Percentiles rank a stretch among this genome's conserved stretches.
Conservation (phyloP, 2,888 invertebrate species). For the Luffia ferchaultella region DNA sequence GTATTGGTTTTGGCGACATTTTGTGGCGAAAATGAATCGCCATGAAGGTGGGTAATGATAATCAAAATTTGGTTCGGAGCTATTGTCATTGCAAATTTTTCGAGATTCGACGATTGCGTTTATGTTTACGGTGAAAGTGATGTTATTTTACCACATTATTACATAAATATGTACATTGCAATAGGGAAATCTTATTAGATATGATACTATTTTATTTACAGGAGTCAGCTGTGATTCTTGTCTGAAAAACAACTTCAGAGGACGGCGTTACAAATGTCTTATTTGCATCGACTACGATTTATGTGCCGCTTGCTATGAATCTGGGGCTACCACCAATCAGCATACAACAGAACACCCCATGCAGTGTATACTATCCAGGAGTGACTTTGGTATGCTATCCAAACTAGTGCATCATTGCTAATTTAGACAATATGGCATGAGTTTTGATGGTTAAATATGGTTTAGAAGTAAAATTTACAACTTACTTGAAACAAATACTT, state of each 20-base stretch:
- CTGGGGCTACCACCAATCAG: constrained; percentile 88
- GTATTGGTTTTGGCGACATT: constrained; percentile 49
- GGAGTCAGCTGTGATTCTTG: constrained; percentile 99
- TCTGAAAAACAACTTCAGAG: constrained; percentile 96
- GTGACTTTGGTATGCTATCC: constrained; percentile 84
- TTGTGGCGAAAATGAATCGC: constrained; percentile 84
- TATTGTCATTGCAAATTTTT: constrained; percentile 51
- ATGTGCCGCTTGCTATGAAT: constrained; percentile 95
- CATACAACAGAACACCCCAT: constrained; percentile 98
- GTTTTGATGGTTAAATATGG: too few relatives aligned
- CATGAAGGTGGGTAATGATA: constrained; percentile 87
- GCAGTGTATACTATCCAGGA: constrained; percentile 97
- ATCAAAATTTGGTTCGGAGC: constrained; percentile 63
- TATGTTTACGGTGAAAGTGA: background rate
- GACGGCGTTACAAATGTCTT: constrained; percentile 98
- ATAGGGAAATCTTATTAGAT: background rate
- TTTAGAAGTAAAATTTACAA: too few relatives aligned
- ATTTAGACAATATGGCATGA: too few relatives aligned
- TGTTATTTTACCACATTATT: background rate
- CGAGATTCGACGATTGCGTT: background rate
- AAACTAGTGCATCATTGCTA: too few relatives aligned
- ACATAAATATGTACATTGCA: too few relatives aligned
- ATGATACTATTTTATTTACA: constrained; percentile 45
- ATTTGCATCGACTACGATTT: constrained; percentile 99
- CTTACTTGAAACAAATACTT: too few relatives aligned